Evolutionary conservation across 2,113 vertebrate genomes (phyloP).

Genomic region (Rissa tridactyla): DNA sequence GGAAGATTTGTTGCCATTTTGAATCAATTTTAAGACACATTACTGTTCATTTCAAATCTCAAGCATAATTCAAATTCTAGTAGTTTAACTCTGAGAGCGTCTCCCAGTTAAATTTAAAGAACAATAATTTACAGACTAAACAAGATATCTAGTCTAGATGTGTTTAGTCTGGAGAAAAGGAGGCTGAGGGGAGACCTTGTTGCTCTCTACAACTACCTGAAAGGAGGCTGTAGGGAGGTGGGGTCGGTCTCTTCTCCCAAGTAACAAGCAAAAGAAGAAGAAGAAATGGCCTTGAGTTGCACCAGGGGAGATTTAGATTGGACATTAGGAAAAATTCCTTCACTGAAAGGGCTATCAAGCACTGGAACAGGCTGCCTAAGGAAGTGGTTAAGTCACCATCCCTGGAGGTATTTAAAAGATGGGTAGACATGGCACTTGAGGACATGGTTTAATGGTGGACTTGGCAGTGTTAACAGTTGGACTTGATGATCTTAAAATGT

Average conservation of each 20-base stretch:
- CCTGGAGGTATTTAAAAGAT: not conserved
- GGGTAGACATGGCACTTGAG: accelerated
- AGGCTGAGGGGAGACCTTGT: not conserved
- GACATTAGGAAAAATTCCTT: not conserved
- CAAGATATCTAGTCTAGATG: not conserved
- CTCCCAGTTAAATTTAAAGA: not conserved
- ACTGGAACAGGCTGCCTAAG: not conserved
- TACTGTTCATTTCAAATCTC: not conserved
- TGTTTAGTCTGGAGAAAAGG: not conserved
- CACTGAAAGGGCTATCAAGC: not conserved
- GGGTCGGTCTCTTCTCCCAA: not conserved
- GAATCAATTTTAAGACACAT: not conserved
- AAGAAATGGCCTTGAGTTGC: not conserved
- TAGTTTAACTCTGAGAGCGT: not conserved
- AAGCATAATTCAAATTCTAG: not conserved
- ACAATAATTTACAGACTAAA: not conserved
- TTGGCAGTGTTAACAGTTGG: not conserved
- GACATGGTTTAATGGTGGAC: not conserved
- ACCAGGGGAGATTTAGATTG: not conserved
- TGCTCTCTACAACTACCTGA: not conserved
- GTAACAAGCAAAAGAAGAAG: not conserved
- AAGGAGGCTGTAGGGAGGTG: not conserved
- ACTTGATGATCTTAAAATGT: not conserved
- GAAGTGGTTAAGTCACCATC: not conserved
- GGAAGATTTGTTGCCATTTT: not conserved